Percentiles rank a stretch among this genome's conserved stretches.
Conservation (phyloP, 2,797 vertebrate species). For the Zenarchopterus dispar region DNA sequence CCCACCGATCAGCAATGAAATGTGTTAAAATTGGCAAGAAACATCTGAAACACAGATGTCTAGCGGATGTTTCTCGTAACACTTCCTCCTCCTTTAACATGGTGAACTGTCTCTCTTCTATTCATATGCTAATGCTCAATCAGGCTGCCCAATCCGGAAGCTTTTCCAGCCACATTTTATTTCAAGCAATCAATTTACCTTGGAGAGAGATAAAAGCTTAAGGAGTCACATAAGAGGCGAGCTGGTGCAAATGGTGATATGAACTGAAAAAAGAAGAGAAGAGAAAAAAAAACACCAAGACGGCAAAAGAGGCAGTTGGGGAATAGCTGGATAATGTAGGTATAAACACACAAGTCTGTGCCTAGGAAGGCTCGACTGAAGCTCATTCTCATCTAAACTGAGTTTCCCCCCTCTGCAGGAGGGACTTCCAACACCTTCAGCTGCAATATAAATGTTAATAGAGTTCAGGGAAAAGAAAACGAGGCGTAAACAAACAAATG, state of each 20-base stretch:
- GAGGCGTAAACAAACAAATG: conserved; percentile 85
- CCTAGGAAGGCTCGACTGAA: conserved; percentile 71
- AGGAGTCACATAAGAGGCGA: conserved; percentile 78
- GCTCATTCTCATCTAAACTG: conserved; percentile 75
- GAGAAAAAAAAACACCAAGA: conserved; percentile 39
- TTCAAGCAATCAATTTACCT: conserved; percentile 81
- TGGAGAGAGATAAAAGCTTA: conserved; percentile 80
- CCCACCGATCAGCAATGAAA: conserved; percentile 62
- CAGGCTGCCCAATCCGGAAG: conserved; percentile 72
- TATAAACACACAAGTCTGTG: conserved; percentile 79
- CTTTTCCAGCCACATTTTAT: conserved; percentile 55
- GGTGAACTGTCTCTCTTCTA: conserved; percentile 67
- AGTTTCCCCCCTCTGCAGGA: conserved; percentile 74
- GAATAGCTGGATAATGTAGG: conserved; percentile 77
- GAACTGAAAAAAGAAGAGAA: conserved; percentile 51
- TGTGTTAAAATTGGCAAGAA: conserved; percentile 70
- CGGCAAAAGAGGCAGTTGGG: conserved; percentile 70
- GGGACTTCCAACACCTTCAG: conserved; percentile 84
- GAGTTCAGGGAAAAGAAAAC: conserved; percentile 83
- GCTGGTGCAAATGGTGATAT: conserved; percentile 75
- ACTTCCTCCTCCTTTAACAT: conserved; percentile 74
- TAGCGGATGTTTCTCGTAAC: conserved; percentile 73
- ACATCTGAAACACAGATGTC: conserved; percentile 78
- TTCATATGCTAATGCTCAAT: conserved; percentile 80
- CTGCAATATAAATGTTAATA: conserved; percentile 89